These are phyloP conservation scores for Zaprionus obscuricornis DNA, from an alignment of 2,888 invertebrate species.

Conservation along the genomic window DNA sequence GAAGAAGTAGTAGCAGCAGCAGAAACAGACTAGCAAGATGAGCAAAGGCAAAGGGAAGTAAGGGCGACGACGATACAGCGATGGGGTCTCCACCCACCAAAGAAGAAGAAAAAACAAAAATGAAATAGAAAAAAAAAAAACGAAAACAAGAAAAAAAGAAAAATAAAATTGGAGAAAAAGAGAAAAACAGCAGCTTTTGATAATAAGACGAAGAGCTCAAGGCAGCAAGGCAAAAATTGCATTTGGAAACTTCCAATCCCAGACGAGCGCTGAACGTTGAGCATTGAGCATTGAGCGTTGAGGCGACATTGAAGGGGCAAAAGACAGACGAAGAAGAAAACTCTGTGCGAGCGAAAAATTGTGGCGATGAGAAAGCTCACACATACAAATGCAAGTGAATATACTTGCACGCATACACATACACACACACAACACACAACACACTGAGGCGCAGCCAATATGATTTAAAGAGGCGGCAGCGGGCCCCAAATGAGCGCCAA, in stretches of 20 bases:
- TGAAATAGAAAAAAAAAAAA: constrained; percentile 10
- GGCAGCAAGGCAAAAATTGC: constrained; percentile 73
- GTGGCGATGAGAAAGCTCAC: constrained; percentile 59
- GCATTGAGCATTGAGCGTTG: no score
- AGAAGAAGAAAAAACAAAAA: constrained; percentile 13
- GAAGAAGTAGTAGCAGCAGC: not conserved
- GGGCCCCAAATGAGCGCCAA: constrained; percentile 67
- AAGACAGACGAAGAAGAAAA: constrained; percentile 39
- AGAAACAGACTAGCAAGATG: not conserved
- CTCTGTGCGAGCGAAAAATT: constrained; percentile 63
- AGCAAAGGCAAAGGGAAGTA: constrained; percentile 4
- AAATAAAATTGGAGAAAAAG: constrained; percentile 23
- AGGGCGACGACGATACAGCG: constrained; percentile 20
- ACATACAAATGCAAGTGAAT: constrained; percentile 10
- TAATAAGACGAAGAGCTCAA: constrained; percentile 70
- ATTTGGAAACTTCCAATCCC: constrained; percentile 82
- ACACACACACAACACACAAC: constrained; percentile 11
- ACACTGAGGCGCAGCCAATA: constrained; percentile 69
- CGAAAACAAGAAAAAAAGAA: constrained; percentile 13
- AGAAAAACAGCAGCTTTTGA: constrained; percentile 49
- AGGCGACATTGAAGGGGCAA: constrained; percentile 22
- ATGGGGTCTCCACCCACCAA: constrained; percentile 49
- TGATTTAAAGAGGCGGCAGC: constrained; percentile 74
- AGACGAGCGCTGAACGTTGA: constrained; percentile 61
- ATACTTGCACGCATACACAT: no score